phyloP scores from a whole-genome alignment of 2,888 invertebrate species.

The Entomobrya proxima region DNA sequence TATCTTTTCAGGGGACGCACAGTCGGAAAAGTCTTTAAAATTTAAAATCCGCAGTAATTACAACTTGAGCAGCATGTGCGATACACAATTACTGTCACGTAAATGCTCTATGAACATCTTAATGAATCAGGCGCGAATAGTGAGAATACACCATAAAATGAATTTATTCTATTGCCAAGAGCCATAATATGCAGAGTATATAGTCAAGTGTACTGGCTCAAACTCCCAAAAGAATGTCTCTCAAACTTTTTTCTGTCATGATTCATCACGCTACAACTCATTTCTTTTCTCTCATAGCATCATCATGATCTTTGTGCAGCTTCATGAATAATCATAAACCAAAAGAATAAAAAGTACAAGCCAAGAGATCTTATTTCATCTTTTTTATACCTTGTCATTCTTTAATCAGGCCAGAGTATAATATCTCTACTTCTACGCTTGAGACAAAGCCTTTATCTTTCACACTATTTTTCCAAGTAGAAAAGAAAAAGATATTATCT shows the following conservation, averaged over 20 bases:
- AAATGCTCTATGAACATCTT: conserved; percentile 38
- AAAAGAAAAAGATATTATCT: conserved; percentile 34
- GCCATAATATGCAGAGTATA: not conserved
- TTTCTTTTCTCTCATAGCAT: not conserved
- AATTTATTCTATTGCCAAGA: not conserved
- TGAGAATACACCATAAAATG: not conserved
- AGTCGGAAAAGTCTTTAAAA: not conserved
- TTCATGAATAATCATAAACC: conserved; percentile 14
- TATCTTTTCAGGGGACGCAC: not conserved
- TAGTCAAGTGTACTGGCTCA: not conserved
- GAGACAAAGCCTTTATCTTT: conserved; percentile 7
- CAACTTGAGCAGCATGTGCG: not conserved
- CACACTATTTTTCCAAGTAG: conserved; percentile 2
- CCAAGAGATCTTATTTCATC: conserved; percentile 11
- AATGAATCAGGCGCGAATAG: conserved; percentile 36
- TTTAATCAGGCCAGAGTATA: not conserved
- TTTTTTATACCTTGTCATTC: not conserved
- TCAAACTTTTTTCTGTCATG: conserved; percentile 7
- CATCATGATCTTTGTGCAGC: not conserved
- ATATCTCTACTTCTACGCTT: not conserved
- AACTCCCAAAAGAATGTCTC: not conserved
- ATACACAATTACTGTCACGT: conserved; percentile 45
- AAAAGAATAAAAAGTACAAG: not conserved
- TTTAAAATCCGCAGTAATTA: conserved; percentile 13
- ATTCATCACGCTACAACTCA: not conserved